Base-by-base conservation (phyloP, 2,797 vertebrate species). In the Catamblyrhynchus diadema region DNA sequence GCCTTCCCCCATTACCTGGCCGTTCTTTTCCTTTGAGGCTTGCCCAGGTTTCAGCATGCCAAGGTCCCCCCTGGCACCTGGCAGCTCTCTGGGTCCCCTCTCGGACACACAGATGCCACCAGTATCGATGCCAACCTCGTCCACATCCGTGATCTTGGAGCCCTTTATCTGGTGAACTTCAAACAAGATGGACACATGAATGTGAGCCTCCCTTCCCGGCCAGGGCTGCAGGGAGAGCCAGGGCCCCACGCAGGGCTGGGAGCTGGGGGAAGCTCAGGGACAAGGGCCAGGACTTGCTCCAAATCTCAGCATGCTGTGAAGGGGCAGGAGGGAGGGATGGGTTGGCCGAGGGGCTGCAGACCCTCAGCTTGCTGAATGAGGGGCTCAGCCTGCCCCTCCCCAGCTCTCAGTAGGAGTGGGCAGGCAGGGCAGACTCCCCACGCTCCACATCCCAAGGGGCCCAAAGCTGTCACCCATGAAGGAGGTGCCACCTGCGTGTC, bases 41-140 rank as follows among this genome's bases (percentile, higher is more conserved):
- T 95, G 93, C 45, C 86, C 98, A 14, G 98, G 93, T 91, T 98
- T 98, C 75, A 98, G 97, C 65, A 98, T 44, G 25, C 98, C 72
- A 17, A 99, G 97, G n/a, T 99, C 98, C 4, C 98, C 97, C 70
- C 98, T 96, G 80, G 98, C 98, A 80, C 98, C 88, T 12, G 98
- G 97, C 53, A 98, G 98, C 42, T 98, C 98, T 25, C 94, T 96
- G 47, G 98, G 95, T 22, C 98, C 97, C 75, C 98, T 98, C 85
- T 98, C 98, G 0, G 97, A 95, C 67, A 97, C 83, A 0, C 97
- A 95, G 9, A 96, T 80, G 12, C 95, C 84, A 1, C 94, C 94
- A 6, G 90, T 39, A 75, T 96, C 94, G 53, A 95, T 94, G 72
- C 95, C 96, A 44, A 84, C 28, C 30, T 97, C 96, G 1, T 97